Base-by-base conservation (phyloP, 2,113 vertebrate genomes). In the Syngnathoides biaculeatus region DNA sequence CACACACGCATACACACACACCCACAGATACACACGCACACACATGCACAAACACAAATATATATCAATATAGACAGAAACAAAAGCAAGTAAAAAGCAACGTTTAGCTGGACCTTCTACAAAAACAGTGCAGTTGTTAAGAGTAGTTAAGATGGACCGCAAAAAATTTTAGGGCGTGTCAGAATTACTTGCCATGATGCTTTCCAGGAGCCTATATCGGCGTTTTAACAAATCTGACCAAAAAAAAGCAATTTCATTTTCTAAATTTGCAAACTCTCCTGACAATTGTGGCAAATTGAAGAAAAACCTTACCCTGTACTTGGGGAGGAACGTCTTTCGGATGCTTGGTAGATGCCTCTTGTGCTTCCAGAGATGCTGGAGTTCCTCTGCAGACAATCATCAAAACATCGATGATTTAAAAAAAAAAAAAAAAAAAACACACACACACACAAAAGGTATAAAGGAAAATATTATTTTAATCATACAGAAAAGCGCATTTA, bases 311-410 rank as follows among this genome's bases (percentile, higher is more conserved):
- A 93, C 92, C 90, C 91, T 19, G 90, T 92, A 81, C 90, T 92
- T 67, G 92, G 90, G 7, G 91, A 92, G 7, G 92, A 92, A 8
- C 89, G 91, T 30, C 90, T 83, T 24, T 93, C 92, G 0, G 92
- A 92, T 45, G 92, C 91, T 75, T 91, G 91, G 86, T 92, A 91
- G 86, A 92, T 88, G 24, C 92, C 92, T 48, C 92, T 87, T 12
- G 91, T 92, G 62, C 83, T 86, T 13, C 90, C 90, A n/a, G 91
- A 91, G 77, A 90, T 67, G 73, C 91, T 92, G 62, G 89, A 90
- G 83, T 92, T 91, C 80, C 92, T 92, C 91, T 93, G 82, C 2
- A 78, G 20, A 73, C 48, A 68, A 13, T 74, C 4, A 65, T 26
- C 71, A 55, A 63, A 9, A 53, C 52, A 30, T 3, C 61, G 14